Percentiles rank a stretch among this genome's conserved stretches.
phyloP scores from a whole-genome alignment of 2,888 invertebrate genomes.

The Drepanosiphum platanoidis region DNA sequence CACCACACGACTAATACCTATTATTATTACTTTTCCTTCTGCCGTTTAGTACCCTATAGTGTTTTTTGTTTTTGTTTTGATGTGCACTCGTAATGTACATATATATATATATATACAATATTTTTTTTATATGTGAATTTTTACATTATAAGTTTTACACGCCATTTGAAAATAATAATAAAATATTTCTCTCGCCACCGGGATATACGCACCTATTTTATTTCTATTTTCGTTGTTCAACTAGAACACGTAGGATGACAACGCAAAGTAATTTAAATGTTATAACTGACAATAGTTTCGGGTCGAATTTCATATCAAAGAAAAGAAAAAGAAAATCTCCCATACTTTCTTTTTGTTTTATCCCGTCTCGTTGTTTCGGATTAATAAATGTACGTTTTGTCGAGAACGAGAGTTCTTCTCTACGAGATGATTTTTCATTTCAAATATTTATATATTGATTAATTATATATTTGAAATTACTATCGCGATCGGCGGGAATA shows the following conservation, averaged over 20 bases:
- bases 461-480: too few species aligned
- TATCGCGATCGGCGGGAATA: too few species aligned
- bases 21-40: slow-evolving; percentile 21
- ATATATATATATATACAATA: neutral
- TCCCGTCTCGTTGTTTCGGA: too few species aligned
- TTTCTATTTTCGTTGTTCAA: neutral
- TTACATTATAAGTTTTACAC: neutral
- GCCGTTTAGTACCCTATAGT: slow-evolving; percentile 30
- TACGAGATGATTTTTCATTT: too few species aligned
- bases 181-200: neutral
- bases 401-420: too few species aligned
- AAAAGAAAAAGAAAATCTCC: neutral
- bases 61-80: neutral
- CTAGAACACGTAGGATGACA: neutral
- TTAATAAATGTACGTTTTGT: too few species aligned
- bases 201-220: neutral
- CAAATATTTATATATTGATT: too few species aligned
- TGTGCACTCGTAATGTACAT: slow-evolving; percentile 1
- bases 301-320: neutral
- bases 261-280: too few species aligned
- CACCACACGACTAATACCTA: neutral
- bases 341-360: too few species aligned
- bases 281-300: neutral
- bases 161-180: neutral
- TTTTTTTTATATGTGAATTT: neutral